These are phyloP conservation scores for Machaerirhynchus nigripectus DNA, from an alignment of 2,113 vertebrate species.

Conservation along the genomic window DNA sequence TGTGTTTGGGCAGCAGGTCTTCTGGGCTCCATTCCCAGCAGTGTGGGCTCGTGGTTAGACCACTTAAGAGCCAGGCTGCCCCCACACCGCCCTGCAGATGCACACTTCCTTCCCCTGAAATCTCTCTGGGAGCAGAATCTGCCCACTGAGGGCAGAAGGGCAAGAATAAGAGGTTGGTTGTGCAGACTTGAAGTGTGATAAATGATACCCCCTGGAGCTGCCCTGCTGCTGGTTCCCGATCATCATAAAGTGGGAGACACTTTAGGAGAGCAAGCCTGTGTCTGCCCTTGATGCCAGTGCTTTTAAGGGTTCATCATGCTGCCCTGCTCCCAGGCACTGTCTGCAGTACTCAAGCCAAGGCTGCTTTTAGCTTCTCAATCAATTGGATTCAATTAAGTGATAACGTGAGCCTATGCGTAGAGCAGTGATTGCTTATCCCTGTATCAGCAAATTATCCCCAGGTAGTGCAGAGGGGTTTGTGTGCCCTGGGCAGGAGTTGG, in stretches of 20 bases:
- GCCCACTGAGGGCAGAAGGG: conserved; percentile 36
- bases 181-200: not conserved
- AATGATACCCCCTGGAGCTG: not conserved
- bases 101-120: conserved; percentile 56
- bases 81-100: conserved; percentile 31
- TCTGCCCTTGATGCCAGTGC: conserved; percentile 19
- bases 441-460: not conserved
- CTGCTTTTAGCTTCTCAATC: conserved; percentile 37
- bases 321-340: not conserved
- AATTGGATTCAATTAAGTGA: not conserved
- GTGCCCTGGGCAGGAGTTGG: not conserved
- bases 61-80: conserved; percentile 35
- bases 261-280: not conserved
- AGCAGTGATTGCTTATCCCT: not conserved
- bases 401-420: not conserved
- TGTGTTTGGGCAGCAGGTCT: not conserved
- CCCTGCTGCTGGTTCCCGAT: not conserved
- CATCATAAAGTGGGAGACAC: not conserved
- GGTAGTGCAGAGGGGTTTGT: not conserved
- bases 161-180: conserved; percentile 33
- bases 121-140: conserved; percentile 13
- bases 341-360: not conserved
- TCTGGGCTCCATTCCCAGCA: not conserved
- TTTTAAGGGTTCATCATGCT: not conserved
- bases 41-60: conserved; percentile 43